phyloP scores from a whole-genome alignment of 2,113 vertebrate species.

The Oncorhynchus gorbuscha region DNA sequence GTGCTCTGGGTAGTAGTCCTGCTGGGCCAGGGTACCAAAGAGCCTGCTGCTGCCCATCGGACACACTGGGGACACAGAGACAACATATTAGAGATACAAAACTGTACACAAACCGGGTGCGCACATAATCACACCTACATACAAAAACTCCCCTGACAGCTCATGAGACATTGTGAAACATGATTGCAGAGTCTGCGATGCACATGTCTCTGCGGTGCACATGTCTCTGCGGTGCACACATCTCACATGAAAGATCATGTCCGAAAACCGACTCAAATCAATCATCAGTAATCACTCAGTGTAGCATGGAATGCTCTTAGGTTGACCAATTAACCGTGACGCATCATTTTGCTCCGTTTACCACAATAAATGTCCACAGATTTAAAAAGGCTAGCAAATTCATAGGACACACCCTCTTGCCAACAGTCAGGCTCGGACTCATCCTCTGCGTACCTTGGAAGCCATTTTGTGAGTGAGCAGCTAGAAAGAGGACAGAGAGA shows the following conservation, averaged over 20 bases:
- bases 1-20: constrained; percentile 67
- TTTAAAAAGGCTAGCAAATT: too few relatives aligned
- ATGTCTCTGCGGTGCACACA: too few relatives aligned
- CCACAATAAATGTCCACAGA: too few relatives aligned
- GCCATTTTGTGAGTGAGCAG: constrained; percentile 7
- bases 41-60: constrained; percentile 88
- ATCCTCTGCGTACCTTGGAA: neutral
- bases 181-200: neutral
- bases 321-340: neutral
- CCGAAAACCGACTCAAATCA: neutral
- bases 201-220: too few relatives aligned
- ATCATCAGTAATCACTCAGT: neutral
- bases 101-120: neutral
- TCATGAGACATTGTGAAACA: constrained; percentile 1
- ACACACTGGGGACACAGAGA: constrained; percentile 66
- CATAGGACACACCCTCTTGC: neutral
- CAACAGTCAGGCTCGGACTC: neutral
- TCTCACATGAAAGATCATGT: too few relatives aligned
- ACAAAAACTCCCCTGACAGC: constrained; percentile 1
- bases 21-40: constrained; percentile 83
- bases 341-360: neutral
- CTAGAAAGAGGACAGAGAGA: neutral
- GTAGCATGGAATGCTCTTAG: neutral
- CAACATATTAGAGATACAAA: neutral
- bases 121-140: constrained; percentile 8